Percentiles rank a stretch among this genome's conserved stretches.
These are phyloP conservation scores for Charadrius vociferus DNA, from an alignment of 2,113 vertebrate genomes.

Conservation along the genomic window DNA sequence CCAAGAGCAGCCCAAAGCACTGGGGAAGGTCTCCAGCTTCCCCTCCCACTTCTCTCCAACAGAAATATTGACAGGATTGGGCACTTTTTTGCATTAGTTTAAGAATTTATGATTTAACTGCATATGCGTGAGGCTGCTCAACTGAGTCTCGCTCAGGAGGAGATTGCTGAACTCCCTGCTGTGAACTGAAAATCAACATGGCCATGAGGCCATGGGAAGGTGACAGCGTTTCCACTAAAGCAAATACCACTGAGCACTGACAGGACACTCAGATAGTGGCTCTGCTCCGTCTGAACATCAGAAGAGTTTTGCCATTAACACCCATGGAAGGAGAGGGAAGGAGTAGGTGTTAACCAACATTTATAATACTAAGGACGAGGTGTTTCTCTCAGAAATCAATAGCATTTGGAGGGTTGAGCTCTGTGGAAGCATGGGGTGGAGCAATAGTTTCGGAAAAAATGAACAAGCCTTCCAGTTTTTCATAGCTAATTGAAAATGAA, in stretches of 20 bases:
- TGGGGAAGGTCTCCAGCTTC: background rate
- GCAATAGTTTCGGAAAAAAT: background rate
- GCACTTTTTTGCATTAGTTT: background rate
- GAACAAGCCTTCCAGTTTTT: background rate
- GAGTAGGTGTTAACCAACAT: background rate
- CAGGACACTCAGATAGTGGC: background rate
- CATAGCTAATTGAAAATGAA: background rate
- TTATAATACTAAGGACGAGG: background rate
- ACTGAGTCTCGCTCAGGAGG: background rate
- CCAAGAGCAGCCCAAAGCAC: background rate
- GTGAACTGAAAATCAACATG: background rate
- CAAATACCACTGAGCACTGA: background rate
- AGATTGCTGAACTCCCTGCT: background rate
- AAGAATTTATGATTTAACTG: background rate
- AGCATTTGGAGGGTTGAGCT: background rate
- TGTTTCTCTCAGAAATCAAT: background rate
- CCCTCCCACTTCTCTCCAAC: background rate
- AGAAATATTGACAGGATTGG: background rate
- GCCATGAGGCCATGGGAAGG: background rate
- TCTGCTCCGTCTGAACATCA: background rate
- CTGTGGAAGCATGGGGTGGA: background rate
- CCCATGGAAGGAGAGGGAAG: background rate
- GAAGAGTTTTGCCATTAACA: background rate
- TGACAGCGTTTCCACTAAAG: background rate
- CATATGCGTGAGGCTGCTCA: background rate